These are phyloP conservation scores for Nicator chloris DNA, from an alignment of 2,113 vertebrate genomes.

Conservation along the genomic window DNA sequence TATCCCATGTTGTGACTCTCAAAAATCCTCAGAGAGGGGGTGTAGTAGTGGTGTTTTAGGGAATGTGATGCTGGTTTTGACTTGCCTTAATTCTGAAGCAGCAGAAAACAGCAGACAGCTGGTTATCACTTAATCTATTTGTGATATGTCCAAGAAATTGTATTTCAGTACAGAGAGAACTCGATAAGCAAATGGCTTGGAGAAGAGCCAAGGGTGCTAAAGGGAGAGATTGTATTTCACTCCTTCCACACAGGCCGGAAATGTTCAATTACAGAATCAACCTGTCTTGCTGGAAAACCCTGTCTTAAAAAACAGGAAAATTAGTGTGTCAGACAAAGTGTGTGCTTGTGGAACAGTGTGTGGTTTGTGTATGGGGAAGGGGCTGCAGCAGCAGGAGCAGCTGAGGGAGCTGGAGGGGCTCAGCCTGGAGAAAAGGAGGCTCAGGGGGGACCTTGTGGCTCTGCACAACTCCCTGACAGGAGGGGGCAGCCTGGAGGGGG, in stretches of 20 bases:
- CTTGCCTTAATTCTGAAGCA: not conserved
- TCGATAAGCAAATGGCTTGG: not conserved
- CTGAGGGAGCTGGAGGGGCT: not conserved
- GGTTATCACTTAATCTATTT: not conserved
- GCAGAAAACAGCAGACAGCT: not conserved
- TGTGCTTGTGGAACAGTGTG: not conserved
- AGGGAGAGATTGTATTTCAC: not conserved
- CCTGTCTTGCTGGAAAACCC: not conserved
- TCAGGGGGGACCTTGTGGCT: not conserved
- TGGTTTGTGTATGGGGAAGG: not conserved
- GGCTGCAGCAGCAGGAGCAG: not conserved
- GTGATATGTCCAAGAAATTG: not conserved
- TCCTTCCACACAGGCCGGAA: not conserved
- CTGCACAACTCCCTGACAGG: not conserved
- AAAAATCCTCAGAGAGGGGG: not conserved
- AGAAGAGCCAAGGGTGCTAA: not conserved
- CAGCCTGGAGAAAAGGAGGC: not conserved
- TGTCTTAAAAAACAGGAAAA: not conserved
- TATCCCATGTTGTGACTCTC: not conserved
- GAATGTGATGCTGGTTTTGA: not conserved
- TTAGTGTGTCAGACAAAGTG: not conserved
- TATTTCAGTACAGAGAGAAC: not conserved
- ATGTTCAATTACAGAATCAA: not conserved
- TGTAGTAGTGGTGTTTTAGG: not conserved
- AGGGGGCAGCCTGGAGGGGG: fast-evolving